Evolutionary conservation across 2,113 vertebrate species (phyloP).

Genomic region (Brachyistius frenatus): DNA sequence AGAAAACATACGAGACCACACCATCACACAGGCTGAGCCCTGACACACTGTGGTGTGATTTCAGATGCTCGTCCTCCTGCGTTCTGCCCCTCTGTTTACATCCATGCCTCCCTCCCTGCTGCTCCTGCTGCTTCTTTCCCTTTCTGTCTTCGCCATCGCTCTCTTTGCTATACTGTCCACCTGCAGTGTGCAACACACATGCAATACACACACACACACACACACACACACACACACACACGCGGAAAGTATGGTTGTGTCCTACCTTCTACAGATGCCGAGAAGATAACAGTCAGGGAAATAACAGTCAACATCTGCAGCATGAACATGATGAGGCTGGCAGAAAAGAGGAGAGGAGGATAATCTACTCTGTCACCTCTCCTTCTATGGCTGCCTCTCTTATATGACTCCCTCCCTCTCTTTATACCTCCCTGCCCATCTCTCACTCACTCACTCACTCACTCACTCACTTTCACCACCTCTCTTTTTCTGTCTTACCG

Average conservation of each 20-base stretch:
- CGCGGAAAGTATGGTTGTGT: conserved; percentile 50
- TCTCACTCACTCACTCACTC: conserved; percentile 79
- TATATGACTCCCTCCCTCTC: conserved; percentile 85
- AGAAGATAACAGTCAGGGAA: conserved; percentile 79
- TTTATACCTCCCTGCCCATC: conserved; percentile 81
- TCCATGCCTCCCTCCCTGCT: conserved; percentile 69
- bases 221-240: conserved; percentile 42
- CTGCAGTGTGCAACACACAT: conserved; percentile 69
- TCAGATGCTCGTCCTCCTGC: conserved; percentile 55
- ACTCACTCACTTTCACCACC: conserved; percentile 77
- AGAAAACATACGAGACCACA: conserved; percentile 30
- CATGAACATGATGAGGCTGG: conserved; percentile 84
- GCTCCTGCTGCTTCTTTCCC: conserved; percentile 50
- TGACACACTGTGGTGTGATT: conserved; percentile 60
- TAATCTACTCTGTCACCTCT: conserved; percentile 84
- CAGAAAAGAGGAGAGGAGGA: conserved; percentile 79
- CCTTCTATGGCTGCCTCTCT: conserved; percentile 83
- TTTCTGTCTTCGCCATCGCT: conserved; percentile 75
- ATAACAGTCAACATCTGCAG: conserved; percentile 84
- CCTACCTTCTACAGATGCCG: conserved; percentile 86
- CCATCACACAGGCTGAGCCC: conserved; percentile 45
- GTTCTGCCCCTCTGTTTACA: conserved; percentile 76
- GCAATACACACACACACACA: conserved; percentile 39
- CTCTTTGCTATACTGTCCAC: conserved; percentile 67
- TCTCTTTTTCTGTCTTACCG: conserved; percentile 66